phyloP scores from a whole-genome alignment of 2,113 vertebrate genomes.

The Reinhardtius hippoglossoides region DNA sequence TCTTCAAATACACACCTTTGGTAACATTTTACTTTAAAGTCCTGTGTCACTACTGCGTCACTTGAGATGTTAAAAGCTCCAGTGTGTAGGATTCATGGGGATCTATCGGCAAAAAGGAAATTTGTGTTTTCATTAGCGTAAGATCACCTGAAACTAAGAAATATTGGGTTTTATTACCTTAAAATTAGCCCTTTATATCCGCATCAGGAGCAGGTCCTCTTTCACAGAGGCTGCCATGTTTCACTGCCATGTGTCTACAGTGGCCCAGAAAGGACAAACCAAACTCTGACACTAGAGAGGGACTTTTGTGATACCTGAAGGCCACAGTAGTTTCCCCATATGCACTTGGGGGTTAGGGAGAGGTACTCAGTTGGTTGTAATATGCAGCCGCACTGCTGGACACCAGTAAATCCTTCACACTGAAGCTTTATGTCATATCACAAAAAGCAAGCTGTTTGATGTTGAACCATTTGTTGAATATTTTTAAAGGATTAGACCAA shows the following conservation, averaged over 20 bases:
- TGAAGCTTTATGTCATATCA: background rate
- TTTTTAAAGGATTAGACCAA: background rate
- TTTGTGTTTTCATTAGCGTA: background rate
- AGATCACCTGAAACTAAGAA: background rate
- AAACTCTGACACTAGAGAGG: background rate
- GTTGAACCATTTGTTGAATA: background rate
- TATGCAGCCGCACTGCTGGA: background rate
- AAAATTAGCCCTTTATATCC: background rate
- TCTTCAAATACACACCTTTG: conserved; percentile 73
- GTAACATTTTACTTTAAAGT: conserved; percentile 70
- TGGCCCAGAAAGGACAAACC: background rate
- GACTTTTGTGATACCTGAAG: background rate
- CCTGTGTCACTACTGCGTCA: conserved; percentile 23
- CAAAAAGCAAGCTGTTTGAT: background rate
- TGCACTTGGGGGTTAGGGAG: background rate
- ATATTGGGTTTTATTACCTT: background rate
- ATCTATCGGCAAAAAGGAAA: background rate
- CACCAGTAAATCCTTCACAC: background rate
- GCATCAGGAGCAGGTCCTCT: too few relatives aligned
- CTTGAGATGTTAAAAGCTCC: background rate
- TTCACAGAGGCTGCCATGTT: background rate
- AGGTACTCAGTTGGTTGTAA: background rate
- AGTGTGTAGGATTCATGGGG: background rate
- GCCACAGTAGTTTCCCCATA: background rate
- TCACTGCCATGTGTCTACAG: background rate